phyloP scores from a whole-genome alignment of 2,888 invertebrate species.

The Pocota personata region DNA sequence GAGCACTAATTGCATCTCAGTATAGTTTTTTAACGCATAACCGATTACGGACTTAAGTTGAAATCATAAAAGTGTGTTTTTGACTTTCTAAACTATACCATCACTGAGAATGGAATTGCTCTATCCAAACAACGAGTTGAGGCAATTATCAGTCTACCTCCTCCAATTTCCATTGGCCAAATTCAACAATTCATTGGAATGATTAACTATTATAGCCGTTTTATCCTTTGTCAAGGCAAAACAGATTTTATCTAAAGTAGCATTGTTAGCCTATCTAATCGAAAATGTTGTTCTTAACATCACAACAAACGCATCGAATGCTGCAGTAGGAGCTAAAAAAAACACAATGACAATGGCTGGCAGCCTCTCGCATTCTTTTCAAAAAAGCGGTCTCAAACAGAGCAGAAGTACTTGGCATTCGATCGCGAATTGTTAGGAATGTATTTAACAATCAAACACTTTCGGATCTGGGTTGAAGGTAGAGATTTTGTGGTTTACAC shows the following conservation, averaged over 20 bases:
- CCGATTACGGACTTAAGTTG: conserved; percentile 59
- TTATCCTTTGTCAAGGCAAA: conserved; percentile 43
- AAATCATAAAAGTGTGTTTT: conserved; percentile 74
- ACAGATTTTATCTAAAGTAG: neutral
- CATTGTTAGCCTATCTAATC: conserved; percentile 22
- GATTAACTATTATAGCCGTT: no score
- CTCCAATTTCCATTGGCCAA: conserved; percentile 51
- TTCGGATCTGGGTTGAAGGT: no score
- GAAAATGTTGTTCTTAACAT: conserved; percentile 17
- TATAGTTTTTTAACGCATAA: conserved; percentile 64
- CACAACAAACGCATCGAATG: conserved; percentile 31
- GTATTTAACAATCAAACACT: conserved; percentile 12
- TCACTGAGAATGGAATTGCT: conserved; percentile 61
- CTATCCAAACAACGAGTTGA: conserved; percentile 68
- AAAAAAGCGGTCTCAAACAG: conserved; percentile 3
- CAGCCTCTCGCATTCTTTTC: conserved; percentile 16
- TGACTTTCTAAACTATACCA: no score
- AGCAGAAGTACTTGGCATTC: no score
- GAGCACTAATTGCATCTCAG: conserved; percentile 74
- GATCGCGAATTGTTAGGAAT: no score
- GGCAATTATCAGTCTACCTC: conserved; percentile 57
- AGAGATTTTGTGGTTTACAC: conserved; percentile 19
- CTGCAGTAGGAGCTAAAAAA: conserved; percentile 27
- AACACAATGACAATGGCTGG: neutral
- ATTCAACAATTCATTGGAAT: conserved; percentile 56